phyloP scores from a whole-genome alignment of 53 echinoderm and acorn worm species.

The Apostichopus leukothele region DNA sequence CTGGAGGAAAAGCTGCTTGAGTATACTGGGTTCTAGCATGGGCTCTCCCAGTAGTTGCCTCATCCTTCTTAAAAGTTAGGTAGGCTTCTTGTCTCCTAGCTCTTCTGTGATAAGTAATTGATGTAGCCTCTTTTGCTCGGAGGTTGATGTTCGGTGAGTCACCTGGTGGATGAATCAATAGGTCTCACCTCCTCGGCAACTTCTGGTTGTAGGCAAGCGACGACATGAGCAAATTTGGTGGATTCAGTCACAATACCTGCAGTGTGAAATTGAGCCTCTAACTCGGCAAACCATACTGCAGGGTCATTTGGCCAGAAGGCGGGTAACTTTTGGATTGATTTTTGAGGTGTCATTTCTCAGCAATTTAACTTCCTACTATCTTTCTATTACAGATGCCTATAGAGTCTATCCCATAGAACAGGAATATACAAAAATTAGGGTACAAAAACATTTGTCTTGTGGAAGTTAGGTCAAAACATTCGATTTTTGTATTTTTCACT shows the following conservation, averaged over 20 bases:
- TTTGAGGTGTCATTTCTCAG: too few species aligned
- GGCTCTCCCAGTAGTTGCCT: conserved; percentile 37
- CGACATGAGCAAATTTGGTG: conserved; percentile 44
- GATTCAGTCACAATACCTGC: neutral
- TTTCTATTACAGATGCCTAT: too few species aligned
- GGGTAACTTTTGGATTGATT: conserved; percentile 15
- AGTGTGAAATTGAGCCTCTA: conserved; percentile 42
- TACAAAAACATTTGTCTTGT: too few species aligned
- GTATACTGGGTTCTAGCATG: conserved; percentile 39
- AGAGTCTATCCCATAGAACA: too few species aligned
- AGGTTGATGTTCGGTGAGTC: too few species aligned
- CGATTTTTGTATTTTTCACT: too few species aligned
- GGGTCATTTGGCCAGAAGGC: conserved; percentile 51
- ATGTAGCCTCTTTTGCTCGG: too few species aligned
- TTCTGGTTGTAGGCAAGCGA: conserved; percentile 46
- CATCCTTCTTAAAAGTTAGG: conserved; percentile 41
- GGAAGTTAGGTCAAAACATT: too few species aligned
- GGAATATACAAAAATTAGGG: too few species aligned
- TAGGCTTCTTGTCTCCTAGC: too few species aligned
- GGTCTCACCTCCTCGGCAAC: conserved; percentile 43
- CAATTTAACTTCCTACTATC: too few species aligned
- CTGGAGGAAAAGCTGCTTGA: conserved; percentile 53
- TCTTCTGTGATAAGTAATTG: too few species aligned
- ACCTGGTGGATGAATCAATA: conserved; percentile 12
- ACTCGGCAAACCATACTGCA: conserved; percentile 46